Conservation (phyloP, 2,797 vertebrate species). For the Silurus aristotelis region DNA sequence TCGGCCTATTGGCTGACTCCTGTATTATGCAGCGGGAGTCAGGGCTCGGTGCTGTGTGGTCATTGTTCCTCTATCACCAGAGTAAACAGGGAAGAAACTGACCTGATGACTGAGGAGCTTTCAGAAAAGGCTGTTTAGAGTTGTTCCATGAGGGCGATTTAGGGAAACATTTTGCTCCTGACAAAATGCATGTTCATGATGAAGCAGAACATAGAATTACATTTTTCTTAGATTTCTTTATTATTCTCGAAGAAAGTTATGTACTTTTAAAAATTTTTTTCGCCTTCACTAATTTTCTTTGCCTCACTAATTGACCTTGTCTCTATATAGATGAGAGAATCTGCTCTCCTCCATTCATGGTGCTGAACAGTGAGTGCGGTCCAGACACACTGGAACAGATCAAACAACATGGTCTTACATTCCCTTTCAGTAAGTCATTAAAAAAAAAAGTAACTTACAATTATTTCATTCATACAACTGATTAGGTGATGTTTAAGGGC, state of each 20-base stretch:
- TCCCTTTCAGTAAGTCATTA: slow-evolving; percentile 79
- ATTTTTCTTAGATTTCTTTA: neutral
- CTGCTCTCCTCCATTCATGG: slow-evolving; percentile 98
- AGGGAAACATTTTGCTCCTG: slow-evolving; percentile 9
- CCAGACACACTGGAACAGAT: slow-evolving; percentile 89
- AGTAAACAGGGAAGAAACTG: slow-evolving; percentile 45
- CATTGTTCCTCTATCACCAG: slow-evolving; percentile 36
- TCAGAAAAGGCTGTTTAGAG: neutral
- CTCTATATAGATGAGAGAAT: slow-evolving; percentile 79
- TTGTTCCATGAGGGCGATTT: slow-evolving; percentile 22
- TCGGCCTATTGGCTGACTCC: slow-evolving; percentile 12
- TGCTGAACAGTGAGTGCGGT: slow-evolving; percentile 88
- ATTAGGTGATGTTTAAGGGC: too few relatives aligned
- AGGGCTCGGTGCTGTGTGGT: slow-evolving; percentile 29
- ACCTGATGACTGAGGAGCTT: slow-evolving; percentile 38
- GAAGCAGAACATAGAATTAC: neutral
- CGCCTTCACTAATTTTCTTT: slow-evolving; percentile 4
- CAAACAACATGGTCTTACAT: slow-evolving; percentile 89
- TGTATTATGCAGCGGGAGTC: slow-evolving; percentile 40
- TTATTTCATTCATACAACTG: too few relatives aligned
- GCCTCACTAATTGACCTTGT: neutral
- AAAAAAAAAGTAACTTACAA: too few relatives aligned
- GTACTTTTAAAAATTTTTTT: neutral
- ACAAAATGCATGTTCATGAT: slow-evolving; percentile 17
- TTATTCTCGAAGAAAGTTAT: neutral